Conservation (phyloP, 2,113 vertebrate species). For the Brachionichthys hirsutus region DNA sequence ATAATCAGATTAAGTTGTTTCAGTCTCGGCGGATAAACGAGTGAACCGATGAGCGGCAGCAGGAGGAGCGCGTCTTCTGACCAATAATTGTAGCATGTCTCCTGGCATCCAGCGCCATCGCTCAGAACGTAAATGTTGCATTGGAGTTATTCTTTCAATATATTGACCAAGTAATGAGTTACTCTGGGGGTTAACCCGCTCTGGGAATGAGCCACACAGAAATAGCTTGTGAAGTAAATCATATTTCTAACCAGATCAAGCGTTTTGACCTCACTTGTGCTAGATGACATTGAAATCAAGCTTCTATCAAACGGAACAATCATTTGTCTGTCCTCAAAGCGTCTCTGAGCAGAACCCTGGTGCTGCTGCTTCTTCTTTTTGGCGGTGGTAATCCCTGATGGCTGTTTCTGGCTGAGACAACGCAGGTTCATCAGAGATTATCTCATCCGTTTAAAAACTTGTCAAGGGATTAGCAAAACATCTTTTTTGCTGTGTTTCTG, state of each 20-base stretch:
- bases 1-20: constrained; percentile 30
- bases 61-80: background rate
- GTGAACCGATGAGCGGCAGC: constrained; percentile 5
- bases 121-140: background rate
- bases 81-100: background rate
- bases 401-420: constrained; percentile 55
- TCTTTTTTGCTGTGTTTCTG: constrained; percentile 54
- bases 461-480: constrained; percentile 68
- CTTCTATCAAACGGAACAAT: too few species aligned
- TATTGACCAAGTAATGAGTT: too few species aligned
- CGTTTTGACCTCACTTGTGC: too few species aligned
- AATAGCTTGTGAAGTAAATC: too few species aligned
- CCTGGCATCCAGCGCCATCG: background rate
- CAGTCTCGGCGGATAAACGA: constrained; percentile 22
- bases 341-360: too few species aligned
- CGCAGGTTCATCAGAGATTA: constrained; percentile 45
- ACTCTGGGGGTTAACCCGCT: too few species aligned
- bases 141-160: too few species aligned
- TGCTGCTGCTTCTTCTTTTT: constrained; percentile 7
- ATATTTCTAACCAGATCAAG: too few species aligned
- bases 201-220: too few species aligned
- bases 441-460: constrained; percentile 67
- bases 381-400: constrained; percentile 75
- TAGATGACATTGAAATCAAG: too few species aligned
- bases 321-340: too few species aligned